Base-by-base conservation (phyloP, 2,113 vertebrate genomes). In the Tyrannus savana region DNA sequence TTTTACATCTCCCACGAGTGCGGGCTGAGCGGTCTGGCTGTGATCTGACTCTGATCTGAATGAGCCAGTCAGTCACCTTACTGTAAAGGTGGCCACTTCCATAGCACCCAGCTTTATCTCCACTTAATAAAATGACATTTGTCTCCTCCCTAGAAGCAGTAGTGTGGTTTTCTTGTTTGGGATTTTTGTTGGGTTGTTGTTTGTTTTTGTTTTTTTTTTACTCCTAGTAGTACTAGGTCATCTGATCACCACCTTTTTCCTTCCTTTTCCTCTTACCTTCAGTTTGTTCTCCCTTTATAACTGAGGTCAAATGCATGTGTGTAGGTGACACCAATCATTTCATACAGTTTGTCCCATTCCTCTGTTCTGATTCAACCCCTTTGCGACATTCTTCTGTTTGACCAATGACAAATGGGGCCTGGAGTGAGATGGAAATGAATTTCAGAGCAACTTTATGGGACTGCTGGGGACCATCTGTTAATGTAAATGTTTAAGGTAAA, bases 401-500 rank as follows among this genome's bases (percentile, higher is more conserved):
- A 33, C 76, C 28, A 46, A 63, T 98, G 97, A 98, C 89, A 89
- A 98, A 98, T 98, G 92, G 55, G 87, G 42, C 87, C 91, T 91
- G 89, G 93, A 97, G 90, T 91, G 95, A 97, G 87, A 96, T 88
- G 90, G 96, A 97, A 98, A 98, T 96, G 93, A 98, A 97, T 97
- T 97, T 75, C 74, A 93, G 95, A 97, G 91, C 12, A 53, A 96
- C 95, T 98, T 98, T 97, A 98, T 98, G 93, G 97, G 96, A 96
- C 98, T 97, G 90, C 10, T 1, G 96, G 97, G 98, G 92, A 97
- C 97, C 96, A 98, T 98, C 97, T 98, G 97, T 98, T 98, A 98
- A 97, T 97, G 97, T 98, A 98, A 98, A 98, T 97, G 97, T 98
- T 98, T 98, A 97, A 98, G 96, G 97, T 97, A 97, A 97, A 98